Evolutionary conservation across 2,113 vertebrate genomes (phyloP).

Genomic region (Micromys minutus): DNA sequence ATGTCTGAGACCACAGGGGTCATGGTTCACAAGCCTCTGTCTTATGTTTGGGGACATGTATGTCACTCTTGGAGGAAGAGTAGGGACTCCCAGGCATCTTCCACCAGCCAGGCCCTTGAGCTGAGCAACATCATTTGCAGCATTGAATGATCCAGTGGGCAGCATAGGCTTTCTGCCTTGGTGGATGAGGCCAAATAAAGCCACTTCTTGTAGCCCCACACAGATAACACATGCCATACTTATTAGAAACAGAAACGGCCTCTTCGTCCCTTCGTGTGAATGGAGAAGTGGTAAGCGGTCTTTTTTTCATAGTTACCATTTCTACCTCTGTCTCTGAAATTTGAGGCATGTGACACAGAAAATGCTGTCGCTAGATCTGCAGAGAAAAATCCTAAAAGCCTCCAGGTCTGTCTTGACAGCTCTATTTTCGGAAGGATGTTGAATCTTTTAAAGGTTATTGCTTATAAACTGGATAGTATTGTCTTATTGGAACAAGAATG

Average conservation of each 20-base stretch:
- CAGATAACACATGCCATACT: rapidly evolving
- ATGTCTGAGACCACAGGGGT: neutral
- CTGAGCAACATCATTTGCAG: neutral
- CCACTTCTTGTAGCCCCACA: rapidly evolving
- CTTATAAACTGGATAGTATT: neutral
- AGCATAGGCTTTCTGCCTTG: rapidly evolving
- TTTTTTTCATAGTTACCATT: neutral
- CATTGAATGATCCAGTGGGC: neutral
- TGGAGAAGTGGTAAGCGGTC: neutral
- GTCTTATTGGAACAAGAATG: neutral
- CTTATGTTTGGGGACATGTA: neutral
- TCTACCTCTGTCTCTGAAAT: slow-evolving; percentile 37
- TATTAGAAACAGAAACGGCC: neutral
- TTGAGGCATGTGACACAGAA: neutral
- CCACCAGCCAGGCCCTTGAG: no score
- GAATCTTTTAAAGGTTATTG: neutral
- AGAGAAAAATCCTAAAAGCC: neutral
- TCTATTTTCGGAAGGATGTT: neutral
- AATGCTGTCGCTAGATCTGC: neutral
- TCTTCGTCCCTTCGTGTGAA: neutral
- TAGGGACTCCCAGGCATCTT: rapidly evolving
- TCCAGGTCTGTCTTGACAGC: neutral
- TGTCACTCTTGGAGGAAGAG: neutral
- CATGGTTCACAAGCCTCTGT: neutral
- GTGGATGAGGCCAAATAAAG: neutral